phyloP scores from a whole-genome alignment of 1,140 invertebrate genomes.

The Gonatopus flavifemur region DNA sequence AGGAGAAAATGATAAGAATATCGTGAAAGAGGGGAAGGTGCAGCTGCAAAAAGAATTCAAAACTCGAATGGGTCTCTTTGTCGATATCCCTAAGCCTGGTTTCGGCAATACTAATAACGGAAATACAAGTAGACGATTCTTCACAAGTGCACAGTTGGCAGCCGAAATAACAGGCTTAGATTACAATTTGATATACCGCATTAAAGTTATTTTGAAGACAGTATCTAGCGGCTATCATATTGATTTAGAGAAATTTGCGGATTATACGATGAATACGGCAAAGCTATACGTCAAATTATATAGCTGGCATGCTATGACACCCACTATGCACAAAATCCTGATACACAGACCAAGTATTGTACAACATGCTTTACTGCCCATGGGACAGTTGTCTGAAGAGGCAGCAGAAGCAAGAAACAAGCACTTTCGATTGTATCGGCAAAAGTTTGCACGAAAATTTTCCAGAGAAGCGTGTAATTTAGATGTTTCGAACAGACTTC shows the following conservation, averaged over 20 bases:
- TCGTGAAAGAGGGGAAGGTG: background rate
- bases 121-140: conserved; percentile 44
- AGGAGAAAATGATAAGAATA: background rate
- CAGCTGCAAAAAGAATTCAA: background rate
- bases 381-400: no score
- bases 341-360: no score
- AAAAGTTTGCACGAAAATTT: no score
- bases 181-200: conserved; percentile 2
- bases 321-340: conserved; percentile 1
- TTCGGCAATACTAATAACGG: no score
- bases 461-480: no score
- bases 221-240: background rate
- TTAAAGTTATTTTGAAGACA: background rate
- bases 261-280: background rate
- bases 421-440: no score
- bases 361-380: no score
- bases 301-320: conserved; percentile 1
- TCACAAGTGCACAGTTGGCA: conserved; percentile 27
- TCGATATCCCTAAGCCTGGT: conserved; percentile 7
- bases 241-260: background rate
- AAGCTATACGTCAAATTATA: background rate
- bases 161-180: conserved; percentile 33
- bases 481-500: no score
- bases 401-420: no score
- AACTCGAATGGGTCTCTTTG: background rate